phyloP scores from a whole-genome alignment of 1,140 invertebrate genomes.

The Sycophaga agraensis region DNA sequence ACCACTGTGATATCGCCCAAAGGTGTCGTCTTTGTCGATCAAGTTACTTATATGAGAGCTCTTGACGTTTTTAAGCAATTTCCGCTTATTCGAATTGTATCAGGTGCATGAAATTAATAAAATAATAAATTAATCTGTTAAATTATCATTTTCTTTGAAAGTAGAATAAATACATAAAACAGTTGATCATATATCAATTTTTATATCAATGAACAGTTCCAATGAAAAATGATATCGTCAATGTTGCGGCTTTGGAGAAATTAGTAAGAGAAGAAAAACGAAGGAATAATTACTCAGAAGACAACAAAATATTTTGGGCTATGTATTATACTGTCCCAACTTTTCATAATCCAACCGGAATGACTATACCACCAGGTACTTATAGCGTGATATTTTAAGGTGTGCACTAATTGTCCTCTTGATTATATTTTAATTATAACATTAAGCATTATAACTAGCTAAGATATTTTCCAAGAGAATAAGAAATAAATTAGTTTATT shows the following conservation, averaged over 20 bases:
- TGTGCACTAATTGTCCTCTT: no score
- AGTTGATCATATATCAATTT: neutral
- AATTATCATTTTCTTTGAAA: no score
- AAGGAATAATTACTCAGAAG: conserved; percentile 39
- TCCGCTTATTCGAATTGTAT: conserved; percentile 60
- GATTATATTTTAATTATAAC: no score
- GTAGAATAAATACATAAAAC: no score
- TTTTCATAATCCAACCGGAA: conserved; percentile 69
- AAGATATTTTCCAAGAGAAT: no score
- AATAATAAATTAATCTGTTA: neutral
- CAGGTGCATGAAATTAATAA: conserved; percentile 43
- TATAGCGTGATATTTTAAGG: no score
- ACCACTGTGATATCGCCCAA: conserved; percentile 62
- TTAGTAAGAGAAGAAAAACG: conserved; percentile 42
- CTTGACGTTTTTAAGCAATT: conserved; percentile 62
- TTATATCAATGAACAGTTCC: conserved; percentile 57
- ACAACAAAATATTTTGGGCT: conserved; percentile 61
- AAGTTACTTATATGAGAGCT: conserved; percentile 70
- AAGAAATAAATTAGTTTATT: neutral
- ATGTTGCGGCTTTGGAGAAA: conserved; percentile 57
- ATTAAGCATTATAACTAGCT: neutral
- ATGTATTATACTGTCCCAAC: conserved; percentile 68
- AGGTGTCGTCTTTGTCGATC: conserved; percentile 67
- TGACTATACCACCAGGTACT: conserved; percentile 56
- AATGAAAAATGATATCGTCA: conserved; percentile 60